Conservation (phyloP, 2,888 invertebrate genomes). For the Bugula neritina region DNA sequence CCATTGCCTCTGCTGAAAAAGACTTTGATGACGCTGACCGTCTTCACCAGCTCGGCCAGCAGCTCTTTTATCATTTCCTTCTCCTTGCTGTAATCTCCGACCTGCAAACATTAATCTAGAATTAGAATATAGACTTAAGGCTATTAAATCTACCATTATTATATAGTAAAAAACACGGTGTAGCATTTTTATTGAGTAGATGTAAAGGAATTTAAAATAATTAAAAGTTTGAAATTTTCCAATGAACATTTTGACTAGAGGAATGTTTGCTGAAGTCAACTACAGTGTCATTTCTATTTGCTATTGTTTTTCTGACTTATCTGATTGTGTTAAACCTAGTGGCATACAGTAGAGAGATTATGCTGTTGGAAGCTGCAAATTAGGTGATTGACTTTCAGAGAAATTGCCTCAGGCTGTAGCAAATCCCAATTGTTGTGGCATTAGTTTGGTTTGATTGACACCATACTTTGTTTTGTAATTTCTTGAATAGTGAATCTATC, state of each 20-base stretch:
- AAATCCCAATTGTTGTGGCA: neutral
- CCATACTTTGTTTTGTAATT: neutral
- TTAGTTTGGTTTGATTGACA: neutral
- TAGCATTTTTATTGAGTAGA: no score
- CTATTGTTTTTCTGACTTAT: no score
- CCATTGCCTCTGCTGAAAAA: conserved; percentile 16
- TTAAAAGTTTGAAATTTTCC: no score
- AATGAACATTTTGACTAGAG: no score
- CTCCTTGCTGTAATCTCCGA: conserved; percentile 3
- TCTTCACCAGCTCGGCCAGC: conserved; percentile 12
- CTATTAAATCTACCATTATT: neutral
- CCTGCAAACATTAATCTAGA: neutral
- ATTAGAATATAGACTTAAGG: neutral
- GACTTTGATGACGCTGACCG: conserved; percentile 4
- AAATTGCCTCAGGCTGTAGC: neutral
- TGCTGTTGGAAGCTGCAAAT: neutral
- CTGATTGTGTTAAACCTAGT: neutral
- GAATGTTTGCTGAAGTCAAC: no score
- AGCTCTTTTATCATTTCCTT: conserved; percentile 21
- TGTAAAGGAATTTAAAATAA: no score
- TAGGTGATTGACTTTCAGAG: neutral
- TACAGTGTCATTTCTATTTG: no score
- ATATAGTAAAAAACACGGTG: neutral
- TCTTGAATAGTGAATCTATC: no score
- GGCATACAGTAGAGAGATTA: neutral